Evolutionary conservation across 2,797 vertebrate species (phyloP), one percentile per base, ranked within the genome.

Genomic region (Hylomyscus alleni): DNA sequence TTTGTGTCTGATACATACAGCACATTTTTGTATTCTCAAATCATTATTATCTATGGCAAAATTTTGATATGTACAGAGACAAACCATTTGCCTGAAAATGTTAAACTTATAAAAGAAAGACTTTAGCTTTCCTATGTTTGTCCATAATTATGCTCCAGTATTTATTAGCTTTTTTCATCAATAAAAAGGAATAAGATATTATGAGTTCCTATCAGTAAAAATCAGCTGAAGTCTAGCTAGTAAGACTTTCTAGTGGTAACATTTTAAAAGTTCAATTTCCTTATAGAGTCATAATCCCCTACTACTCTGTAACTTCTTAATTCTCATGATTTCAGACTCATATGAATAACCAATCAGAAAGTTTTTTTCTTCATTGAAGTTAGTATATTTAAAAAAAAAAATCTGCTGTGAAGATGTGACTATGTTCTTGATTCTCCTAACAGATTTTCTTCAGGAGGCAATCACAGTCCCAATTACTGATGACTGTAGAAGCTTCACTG

Each of bases 251-350:
- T 76, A 44, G 24, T 47, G 15, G 2, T 94, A 77, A 89, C 26
- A 72, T 58, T 94, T 94, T 90, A 67, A 84, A 72, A 10, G 10
- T 76, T 12, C 6, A 26, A 26, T 93, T 93, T 93, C 65, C 40
- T 73, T 87, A 37, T 72, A 29, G 20, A 90, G 13, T 86, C 40
- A 69, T 91, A 91, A 82, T 83, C 4, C 78, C 65, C 89, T 65
- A 87, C 37, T 83, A 84, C 89, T 88, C 77, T 34, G 26, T 76
- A 94, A 54, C 31, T 77, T 50, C 14, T 56, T 47, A 94, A 91
- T 31, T 95, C n/a, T 78, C 90, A 77, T 87, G 6, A 96, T 82
- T 95, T 90, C 34, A 91, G 26, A 88, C 6, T 89, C 84, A 34
- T 72, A 69, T 62, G 44, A 75, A 29, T 8, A 84, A 58, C 20